Conservation (phyloP, 2,888 invertebrate species). For the Pheosia gnoma region DNA sequence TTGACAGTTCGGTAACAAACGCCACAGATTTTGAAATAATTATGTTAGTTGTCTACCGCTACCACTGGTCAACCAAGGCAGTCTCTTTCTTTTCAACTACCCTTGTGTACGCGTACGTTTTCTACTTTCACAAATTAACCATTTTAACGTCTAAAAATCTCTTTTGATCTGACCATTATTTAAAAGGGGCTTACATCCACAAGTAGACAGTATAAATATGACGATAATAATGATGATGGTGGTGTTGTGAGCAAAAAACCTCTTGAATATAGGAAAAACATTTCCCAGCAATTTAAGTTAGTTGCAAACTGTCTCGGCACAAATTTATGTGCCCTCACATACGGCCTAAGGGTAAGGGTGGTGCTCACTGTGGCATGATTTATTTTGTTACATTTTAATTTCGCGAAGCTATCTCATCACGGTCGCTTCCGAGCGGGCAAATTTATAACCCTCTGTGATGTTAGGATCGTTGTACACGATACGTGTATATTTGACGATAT, state of each 20-base stretch:
- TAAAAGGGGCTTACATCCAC: too few relatives aligned
- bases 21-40: too few relatives aligned
- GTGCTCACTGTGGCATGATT: constrained; percentile 52
- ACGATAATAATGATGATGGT: too few relatives aligned
- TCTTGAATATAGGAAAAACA: constrained; percentile 19
- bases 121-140: too few relatives aligned
- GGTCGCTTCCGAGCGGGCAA: constrained; percentile 39
- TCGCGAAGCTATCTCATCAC: constrained; percentile 62
- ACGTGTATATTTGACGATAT: background rate
- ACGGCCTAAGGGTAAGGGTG: constrained; percentile 36
- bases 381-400: constrained; percentile 69
- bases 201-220: too few relatives aligned
- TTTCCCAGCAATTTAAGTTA: constrained; percentile 38
- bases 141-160: too few relatives aligned
- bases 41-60: too few relatives aligned
- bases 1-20: too few relatives aligned
- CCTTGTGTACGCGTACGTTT: too few relatives aligned
- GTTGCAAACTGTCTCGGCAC: constrained; percentile 32
- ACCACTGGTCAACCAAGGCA: too few relatives aligned
- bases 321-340: constrained; percentile 41
- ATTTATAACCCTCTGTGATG: constrained; percentile 43
- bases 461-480: constrained; percentile 16
- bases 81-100: too few relatives aligned
- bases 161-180: too few relatives aligned
- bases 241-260: constrained; percentile 6